Evolutionary conservation across 1,140 invertebrate species (phyloP).

Genomic region (Drosophila bipectinata): DNA sequence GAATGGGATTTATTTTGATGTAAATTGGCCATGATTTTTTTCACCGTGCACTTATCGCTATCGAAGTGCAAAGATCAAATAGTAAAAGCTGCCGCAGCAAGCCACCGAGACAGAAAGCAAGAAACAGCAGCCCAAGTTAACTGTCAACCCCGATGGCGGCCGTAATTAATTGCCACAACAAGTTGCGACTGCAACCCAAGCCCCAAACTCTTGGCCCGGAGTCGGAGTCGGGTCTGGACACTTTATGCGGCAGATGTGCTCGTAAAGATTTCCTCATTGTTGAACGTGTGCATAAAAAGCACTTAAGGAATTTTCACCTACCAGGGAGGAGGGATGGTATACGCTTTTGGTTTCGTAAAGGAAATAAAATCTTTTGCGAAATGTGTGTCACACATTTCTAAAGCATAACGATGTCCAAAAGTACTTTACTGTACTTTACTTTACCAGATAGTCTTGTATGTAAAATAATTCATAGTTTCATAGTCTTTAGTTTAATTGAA

Average conservation of each 20-base stretch:
- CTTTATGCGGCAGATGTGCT: conserved; percentile 80
- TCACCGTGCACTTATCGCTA: conserved; percentile 44
- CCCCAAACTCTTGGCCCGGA: conserved; percentile 33
- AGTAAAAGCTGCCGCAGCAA: conserved; percentile 58
- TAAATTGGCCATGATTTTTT: conserved; percentile 6
- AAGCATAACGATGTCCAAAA: background rate
- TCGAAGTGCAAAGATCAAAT: conserved; percentile 81
- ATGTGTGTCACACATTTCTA: conserved; percentile 56
- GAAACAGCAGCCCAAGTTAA: conserved; percentile 44
- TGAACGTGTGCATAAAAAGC: conserved; percentile 79
- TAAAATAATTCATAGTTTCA: too few relatives aligned
- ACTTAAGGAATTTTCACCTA: conserved; percentile 67
- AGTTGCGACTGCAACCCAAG: conserved; percentile 47
- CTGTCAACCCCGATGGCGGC: conserved; percentile 44
- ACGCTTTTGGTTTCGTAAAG: conserved; percentile 43
- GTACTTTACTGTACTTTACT: too few relatives aligned
- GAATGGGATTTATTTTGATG: background rate
- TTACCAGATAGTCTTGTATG: too few relatives aligned
- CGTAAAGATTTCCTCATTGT: conserved; percentile 81
- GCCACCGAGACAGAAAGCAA: background rate
- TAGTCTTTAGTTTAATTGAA: background rate
- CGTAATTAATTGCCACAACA: conserved; percentile 76
- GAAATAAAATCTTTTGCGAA: conserved; percentile 59
- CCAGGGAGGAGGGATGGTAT: conserved; percentile 13
- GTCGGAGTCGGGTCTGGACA: conserved; percentile 39